Conservation (phyloP, 2,113 vertebrate genomes). For the Porphyrio hochstetteri region DNA sequence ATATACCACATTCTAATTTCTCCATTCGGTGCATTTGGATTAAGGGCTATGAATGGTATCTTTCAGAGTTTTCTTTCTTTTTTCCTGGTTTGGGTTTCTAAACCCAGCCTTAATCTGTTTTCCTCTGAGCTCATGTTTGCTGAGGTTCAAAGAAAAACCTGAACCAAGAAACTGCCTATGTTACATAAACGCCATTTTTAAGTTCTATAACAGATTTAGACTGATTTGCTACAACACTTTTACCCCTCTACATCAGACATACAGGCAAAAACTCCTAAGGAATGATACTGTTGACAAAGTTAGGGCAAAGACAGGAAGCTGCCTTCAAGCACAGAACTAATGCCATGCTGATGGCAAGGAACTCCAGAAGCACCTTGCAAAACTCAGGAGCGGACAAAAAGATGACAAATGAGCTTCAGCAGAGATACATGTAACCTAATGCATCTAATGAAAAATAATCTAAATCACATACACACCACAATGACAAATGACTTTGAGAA, state of each 20-base stretch:
- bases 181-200: neutral
- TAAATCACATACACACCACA: neutral
- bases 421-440: neutral
- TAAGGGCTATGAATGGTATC: neutral
- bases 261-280: accelerated
- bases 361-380: neutral
- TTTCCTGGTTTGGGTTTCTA: neutral
- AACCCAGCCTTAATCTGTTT: neutral
- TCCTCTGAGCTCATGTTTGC: neutral
- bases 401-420: neutral
- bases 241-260: neutral
- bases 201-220: neutral
- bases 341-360: neutral
- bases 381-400: neutral
- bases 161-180: neutral
- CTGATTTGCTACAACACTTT: neutral
- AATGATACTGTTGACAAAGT: neutral
- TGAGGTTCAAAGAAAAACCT: neutral
- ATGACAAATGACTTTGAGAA: neutral
- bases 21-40: neutral
- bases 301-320: neutral
- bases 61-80: neutral
- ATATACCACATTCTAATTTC: neutral
- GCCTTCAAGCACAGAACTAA: neutral
- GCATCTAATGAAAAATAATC: neutral